Base-by-base conservation (phyloP, 2,797 vertebrate species). In the Leuciscus waleckii region DNA sequence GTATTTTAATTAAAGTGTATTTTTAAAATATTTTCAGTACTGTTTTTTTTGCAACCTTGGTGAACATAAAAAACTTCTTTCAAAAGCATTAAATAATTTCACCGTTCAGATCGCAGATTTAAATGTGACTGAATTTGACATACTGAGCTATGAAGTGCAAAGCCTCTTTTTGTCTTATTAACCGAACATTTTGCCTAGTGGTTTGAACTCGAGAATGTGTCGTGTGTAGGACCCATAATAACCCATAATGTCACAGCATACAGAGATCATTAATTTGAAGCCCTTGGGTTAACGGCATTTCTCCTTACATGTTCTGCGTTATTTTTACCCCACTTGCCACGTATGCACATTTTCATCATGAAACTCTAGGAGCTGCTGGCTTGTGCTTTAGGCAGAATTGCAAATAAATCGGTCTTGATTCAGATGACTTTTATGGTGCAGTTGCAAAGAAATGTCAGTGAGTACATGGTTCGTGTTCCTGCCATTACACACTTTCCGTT, bases 211-310 rank as follows among this genome's bases (percentile, higher is more conserved):
- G 10, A n/a, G 46, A 77, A 65, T 67, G 43, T 63, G 23, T 73
- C 5, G 58, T 78, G 49, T 70, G 23, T 41, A 58, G 21, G 23
- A 6, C 35, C 10, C 11, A 7, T 56, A 56, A 77, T 68, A 41
- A 17, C 14, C 14, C 6, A 29, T 78, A 54, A 83, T 39, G 58
- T 39, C 43, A 56, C 26, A n/a, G 26, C 39, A 51, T n/a, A 84
- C 46, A 67, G 58, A 78, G 51, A 56, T 58, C 49, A 84, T 84
- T 84, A 8, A 49, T 78, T 84, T 32, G 17, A 69, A 84, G 16
- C 54, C 77, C 56, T 39, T 79, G 56, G 23, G 41, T 61, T 49
- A 61, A 61, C 54, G 9, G 23, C n/a, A 37, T 51, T 85, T 71
- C 17, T 63, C 2, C 39, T 61, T 71, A 21, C 9, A 65, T 80